A percentile compares a stretch with the other conserved stretches of the same genome.
These are phyloP conservation scores for Serinus canaria DNA, from an alignment of 2,113 vertebrate genomes.

Conservation along the genomic window DNA sequence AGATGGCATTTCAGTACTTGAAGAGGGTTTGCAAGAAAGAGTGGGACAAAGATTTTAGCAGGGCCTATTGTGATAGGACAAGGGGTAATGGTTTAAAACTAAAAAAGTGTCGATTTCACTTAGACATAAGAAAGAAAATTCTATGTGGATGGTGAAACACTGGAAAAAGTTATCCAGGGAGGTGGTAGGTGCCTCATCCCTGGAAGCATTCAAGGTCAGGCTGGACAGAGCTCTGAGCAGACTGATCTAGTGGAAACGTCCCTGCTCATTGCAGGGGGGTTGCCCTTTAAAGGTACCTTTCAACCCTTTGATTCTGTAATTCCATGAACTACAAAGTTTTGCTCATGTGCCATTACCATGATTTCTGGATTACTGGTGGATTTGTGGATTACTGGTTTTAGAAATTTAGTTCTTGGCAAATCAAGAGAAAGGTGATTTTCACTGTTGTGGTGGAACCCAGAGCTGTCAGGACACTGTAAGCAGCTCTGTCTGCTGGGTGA, in stretches of 20 bases:
- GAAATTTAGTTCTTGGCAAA: neutral
- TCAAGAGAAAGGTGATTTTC: neutral
- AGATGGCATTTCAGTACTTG: neutral
- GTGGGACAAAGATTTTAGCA: neutral
- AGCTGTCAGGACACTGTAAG: neutral
- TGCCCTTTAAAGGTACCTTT: neutral
- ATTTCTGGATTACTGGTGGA: neutral
- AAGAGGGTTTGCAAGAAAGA: neutral
- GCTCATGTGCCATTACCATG: neutral
- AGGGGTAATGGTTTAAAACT: neutral
- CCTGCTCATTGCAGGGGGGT: neutral
- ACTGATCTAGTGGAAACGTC: neutral
- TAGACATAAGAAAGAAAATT: neutral
- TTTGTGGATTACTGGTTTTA: neutral
- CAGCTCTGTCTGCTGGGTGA: neutral
- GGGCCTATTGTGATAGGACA: neutral
- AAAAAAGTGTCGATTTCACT: neutral
- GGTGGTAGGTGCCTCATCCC: neutral
- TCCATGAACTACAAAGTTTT: neutral
- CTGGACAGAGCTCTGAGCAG: neutral
- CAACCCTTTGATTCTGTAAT: neutral
- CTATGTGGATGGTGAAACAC: neutral
- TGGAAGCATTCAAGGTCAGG: neutral
- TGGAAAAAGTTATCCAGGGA: neutral
- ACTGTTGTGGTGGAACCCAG: neutral